phyloP scores from a whole-genome alignment of 1,140 invertebrate species.

The Ostrea edulis region DNA sequence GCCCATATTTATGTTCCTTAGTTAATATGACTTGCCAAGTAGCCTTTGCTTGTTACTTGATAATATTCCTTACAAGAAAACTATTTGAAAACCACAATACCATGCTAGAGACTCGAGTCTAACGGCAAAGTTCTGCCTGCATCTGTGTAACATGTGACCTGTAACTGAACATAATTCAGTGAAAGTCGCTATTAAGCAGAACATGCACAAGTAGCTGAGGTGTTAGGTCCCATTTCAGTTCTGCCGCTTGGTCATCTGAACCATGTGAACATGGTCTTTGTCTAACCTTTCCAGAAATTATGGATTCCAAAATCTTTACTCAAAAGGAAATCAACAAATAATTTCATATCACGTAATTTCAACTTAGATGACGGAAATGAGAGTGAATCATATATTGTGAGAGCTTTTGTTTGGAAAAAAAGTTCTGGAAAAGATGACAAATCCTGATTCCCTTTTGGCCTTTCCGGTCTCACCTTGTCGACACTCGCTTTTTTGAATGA shows the following conservation, averaged over 20 bases:
- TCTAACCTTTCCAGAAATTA: constrained; percentile 13
- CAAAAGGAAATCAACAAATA: not conserved
- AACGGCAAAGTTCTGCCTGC: constrained; percentile 27
- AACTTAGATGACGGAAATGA: no score
- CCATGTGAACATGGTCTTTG: not conserved
- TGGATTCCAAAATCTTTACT: not conserved
- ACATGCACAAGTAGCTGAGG: constrained; percentile 23
- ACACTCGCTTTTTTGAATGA: constrained; percentile 98
- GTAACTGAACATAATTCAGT: constrained; percentile 27
- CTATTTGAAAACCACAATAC: not conserved
- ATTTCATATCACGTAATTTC: no score
- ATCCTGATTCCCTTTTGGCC: not conserved
- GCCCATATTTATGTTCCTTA: no score
- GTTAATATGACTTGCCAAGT: no score
- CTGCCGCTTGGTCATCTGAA: not conserved
- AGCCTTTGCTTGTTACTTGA: no score
- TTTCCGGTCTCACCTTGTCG: constrained; percentile 92
- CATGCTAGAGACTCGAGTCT: not conserved
- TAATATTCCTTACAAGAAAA: not conserved
- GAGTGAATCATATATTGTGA: not conserved
- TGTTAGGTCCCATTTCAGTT: not conserved
- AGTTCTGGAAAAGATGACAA: constrained; percentile 21
- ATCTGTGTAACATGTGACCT: constrained; percentile 28
- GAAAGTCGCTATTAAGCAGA: constrained; percentile 18
- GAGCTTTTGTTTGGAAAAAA: not conserved